These are phyloP conservation scores for Periphyllus acericola DNA, from an alignment of 2,888 invertebrate species.

Conservation along the genomic window DNA sequence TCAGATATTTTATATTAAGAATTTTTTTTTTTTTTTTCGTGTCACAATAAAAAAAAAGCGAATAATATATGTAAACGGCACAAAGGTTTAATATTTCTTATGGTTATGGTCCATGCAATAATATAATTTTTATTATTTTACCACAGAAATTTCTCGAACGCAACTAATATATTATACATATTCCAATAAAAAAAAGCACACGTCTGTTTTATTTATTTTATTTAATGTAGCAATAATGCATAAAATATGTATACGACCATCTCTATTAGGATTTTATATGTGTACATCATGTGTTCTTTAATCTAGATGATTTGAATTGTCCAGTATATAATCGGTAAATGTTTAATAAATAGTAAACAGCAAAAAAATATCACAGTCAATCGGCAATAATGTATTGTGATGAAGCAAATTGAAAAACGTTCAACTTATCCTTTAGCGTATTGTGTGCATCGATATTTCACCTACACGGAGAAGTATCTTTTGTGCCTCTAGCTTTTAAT, in stretches of 20 bases:
- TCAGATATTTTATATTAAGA: not conserved
- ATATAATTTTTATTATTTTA: constrained; percentile 26
- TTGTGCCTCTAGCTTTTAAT: too few species aligned
- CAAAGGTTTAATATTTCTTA: constrained; percentile 30
- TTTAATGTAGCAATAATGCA: not conserved
- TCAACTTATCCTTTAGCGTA: too few species aligned
- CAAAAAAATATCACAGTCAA: too few species aligned
- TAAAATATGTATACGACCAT: not conserved
- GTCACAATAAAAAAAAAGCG: constrained; percentile 15
- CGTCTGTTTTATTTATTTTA: constrained; percentile 12
- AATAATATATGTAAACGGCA: not conserved
- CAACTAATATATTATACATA: constrained; percentile 19
- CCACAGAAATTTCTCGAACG: not conserved
- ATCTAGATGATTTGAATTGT: too few species aligned
- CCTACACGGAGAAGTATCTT: too few species aligned
- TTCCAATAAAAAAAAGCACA: constrained; percentile 17
- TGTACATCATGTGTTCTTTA: too few species aligned
- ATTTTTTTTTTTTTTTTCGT: constrained; percentile 2
- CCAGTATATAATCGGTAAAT: too few species aligned
- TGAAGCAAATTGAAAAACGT: too few species aligned
- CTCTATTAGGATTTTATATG: not conserved
- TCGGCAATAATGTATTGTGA: too few species aligned
- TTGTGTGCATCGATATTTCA: too few species aligned
- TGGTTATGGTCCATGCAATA: not conserved
- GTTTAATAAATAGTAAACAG: too few species aligned